phyloP scores from a whole-genome alignment of 1,140 invertebrate genomes.

The Drosophila prosaltans region DNA sequence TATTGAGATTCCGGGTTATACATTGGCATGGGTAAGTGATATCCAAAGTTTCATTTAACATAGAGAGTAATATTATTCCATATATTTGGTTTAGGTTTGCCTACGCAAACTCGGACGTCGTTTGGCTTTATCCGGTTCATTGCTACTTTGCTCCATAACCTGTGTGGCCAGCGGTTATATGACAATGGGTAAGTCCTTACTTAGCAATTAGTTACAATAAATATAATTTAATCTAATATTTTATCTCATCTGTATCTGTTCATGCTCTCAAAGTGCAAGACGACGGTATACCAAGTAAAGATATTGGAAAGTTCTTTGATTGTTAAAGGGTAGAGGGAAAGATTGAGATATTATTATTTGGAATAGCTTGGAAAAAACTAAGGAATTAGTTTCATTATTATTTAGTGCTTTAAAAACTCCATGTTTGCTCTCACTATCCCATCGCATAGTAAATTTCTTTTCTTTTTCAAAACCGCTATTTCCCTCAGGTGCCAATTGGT shows the following conservation, averaged over 20 bases:
- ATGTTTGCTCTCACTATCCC: not conserved
- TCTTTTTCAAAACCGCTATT: not conserved
- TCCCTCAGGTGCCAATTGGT: constrained; percentile 83
- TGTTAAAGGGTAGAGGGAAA: not conserved
- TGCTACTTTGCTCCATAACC: constrained; percentile 85
- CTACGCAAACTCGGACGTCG: constrained; percentile 85
- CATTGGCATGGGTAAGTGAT: constrained; percentile 71
- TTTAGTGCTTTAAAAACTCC: not conserved
- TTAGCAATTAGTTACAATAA: not conserved
- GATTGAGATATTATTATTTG: too few species aligned
- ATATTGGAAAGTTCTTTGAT: not conserved
- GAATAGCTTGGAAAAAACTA: too few species aligned
- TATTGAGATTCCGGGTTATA: constrained; percentile 86
- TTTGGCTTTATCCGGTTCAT: constrained; percentile 83
- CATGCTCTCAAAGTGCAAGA: constrained; percentile 50
- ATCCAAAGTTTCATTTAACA: not conserved
- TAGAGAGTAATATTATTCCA: not conserved
- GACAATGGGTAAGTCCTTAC: constrained; percentile 55
- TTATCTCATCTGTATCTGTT: constrained; percentile 11
- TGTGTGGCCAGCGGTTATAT: constrained; percentile 83
- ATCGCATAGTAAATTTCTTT: not conserved
- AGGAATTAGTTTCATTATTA: too few species aligned
- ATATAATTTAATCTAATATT: too few species aligned
- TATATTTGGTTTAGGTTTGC: constrained; percentile 74
- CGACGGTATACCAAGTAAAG: constrained; percentile 47